Evolutionary conservation across 2,113 vertebrate species (phyloP), one percentile per base, ranked within the genome.

Genomic region (Ochotona princeps): DNA sequence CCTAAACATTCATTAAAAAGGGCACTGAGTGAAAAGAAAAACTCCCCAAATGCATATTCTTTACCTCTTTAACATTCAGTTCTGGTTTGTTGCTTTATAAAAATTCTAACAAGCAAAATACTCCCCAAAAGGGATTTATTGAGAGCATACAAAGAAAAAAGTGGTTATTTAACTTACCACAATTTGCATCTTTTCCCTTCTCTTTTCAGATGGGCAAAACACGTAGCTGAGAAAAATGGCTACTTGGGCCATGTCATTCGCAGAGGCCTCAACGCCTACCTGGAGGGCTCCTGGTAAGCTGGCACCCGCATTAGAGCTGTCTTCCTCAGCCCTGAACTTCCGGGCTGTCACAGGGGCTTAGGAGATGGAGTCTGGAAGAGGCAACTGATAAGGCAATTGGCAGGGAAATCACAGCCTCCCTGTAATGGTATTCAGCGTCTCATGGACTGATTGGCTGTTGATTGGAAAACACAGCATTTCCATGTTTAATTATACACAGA

Each of bases 221-320:
- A 97, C 21, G 97, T 99, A 89, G 99, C 98, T 26, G 99, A 99
- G 93, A 98, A 97, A 83, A 99, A 99, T 2, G 99, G 99, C 91
- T 98, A 99, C 96, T 97, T 99, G 95, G 99, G 99, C 66, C 99
- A 99, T 32, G 96, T 98, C 76, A 97, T 99, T 94, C 98, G 98
- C 96, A 98, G 98, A 96, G 99, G 98, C 93, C 98, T 99, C n/a
- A 98, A 98, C 49, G 98, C 98, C 32, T 99, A 99, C 97, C 98
- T 99, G 95, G 98, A 98, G 92, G 98, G 98, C 70, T 98, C 98
- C 2, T 97, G 98, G 99, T 99, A 97, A 96, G 98, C 91, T 57
- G 44, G 57, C 80, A 25, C 35, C 69, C 38, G 7, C 9, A 0
- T 21, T 47, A 10, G 30, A 14, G 1, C 1, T 6, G 28, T 74